These are phyloP conservation scores for Atractosteus spatula DNA, from an alignment of 2,113 vertebrate genomes.

Conservation along the genomic window DNA sequence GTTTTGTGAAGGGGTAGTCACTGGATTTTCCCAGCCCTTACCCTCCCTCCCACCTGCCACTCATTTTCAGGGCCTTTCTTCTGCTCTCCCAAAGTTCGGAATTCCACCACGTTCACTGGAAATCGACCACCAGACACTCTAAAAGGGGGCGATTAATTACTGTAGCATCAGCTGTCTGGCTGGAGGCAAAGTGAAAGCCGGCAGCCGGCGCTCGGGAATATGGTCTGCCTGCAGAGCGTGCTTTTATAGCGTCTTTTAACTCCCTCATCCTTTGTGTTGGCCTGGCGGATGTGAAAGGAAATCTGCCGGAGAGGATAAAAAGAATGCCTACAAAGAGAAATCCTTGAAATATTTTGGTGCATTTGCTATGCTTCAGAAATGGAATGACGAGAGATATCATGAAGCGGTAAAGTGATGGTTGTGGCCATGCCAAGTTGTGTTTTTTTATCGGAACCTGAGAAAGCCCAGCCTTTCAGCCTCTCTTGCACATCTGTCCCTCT, in stretches of 20 bases:
- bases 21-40: not conserved
- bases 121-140: not conserved
- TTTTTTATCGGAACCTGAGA: too few species aligned
- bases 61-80: not conserved
- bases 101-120: not conserved
- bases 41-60: not conserved
- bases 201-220: not conserved
- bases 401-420: too few species aligned
- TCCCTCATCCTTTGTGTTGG: not conserved
- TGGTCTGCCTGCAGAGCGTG: not conserved
- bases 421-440: too few species aligned
- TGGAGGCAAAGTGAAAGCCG: not conserved
- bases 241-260: not conserved
- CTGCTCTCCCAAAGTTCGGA: not conserved
- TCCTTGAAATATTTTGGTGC: too few species aligned
- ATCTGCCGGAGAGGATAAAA: not conserved
- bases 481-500: not conserved
- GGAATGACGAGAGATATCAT: not conserved
- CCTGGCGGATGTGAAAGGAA: not conserved
- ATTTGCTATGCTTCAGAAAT: not conserved
- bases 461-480: not conserved
- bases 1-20: not conserved
- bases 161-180: conserved; percentile 5
- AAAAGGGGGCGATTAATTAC: conserved; percentile 1
- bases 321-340: not conserved